Evolutionary conservation across 2,797 vertebrate genomes (phyloP).

Genomic region (Pseudotriccus pelzelni): DNA sequence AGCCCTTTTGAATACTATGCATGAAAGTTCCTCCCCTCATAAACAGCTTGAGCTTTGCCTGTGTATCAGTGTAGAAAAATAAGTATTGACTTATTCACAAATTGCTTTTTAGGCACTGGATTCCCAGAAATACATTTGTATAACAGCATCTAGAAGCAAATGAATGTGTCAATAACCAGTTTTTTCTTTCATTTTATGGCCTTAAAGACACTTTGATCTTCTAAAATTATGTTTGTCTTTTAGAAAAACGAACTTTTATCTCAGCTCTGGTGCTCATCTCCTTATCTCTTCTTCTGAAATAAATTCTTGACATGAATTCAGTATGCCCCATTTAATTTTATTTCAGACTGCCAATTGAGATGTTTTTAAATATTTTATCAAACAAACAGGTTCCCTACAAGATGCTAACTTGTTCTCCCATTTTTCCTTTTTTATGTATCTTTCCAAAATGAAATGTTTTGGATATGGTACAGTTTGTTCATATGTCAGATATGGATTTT

Average conservation of each 20-base stretch:
- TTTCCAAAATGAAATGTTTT: background rate
- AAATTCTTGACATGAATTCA: background rate
- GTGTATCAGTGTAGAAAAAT: background rate
- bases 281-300: background rate
- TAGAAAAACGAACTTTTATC: background rate
- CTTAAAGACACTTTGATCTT: constrained; percentile 7
- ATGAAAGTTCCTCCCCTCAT: constrained; percentile 17
- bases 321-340: background rate
- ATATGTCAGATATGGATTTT: background rate
- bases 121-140: constrained; percentile 17
- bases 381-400: background rate
- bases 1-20: constrained; percentile 15
- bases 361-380: background rate
- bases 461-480: background rate
- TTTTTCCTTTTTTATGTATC: background rate
- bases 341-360: background rate
- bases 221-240: background rate
- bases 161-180: background rate
- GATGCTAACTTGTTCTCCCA: background rate
- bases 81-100: constrained; percentile 35
- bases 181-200: constrained; percentile 1
- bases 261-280: background rate
- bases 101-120: background rate
- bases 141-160: background rate
- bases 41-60: background rate